A percentile compares a stretch with the other conserved stretches of the same genome.
Evolutionary conservation across 2,113 vertebrate genomes (phyloP).

Genomic region (Anoplopoma fimbria): DNA sequence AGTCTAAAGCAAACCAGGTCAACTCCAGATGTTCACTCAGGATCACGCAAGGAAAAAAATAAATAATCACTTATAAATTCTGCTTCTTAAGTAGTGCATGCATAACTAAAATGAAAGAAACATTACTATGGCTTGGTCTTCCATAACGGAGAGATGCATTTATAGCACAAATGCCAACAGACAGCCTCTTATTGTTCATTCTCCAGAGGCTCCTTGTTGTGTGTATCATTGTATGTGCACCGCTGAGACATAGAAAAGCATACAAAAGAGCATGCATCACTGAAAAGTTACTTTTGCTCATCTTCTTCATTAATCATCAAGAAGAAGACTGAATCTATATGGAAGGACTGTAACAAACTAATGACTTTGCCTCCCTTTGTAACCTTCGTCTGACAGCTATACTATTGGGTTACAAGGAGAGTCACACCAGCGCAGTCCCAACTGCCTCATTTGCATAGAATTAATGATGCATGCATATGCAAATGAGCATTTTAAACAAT

Average conservation of each 20-base stretch:
- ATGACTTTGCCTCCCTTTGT: conserved; percentile 74
- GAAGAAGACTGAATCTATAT: conserved; percentile 56
- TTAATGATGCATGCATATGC: conserved; percentile 86
- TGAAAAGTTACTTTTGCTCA: conserved; percentile 56
- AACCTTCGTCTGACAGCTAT: conserved; percentile 83
- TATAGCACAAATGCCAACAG: conserved; percentile 31
- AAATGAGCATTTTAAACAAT: conserved; percentile 85
- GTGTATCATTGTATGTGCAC: conserved; percentile 23
- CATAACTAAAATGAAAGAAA: conserved; percentile 50
- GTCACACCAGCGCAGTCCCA: conserved; percentile 68
- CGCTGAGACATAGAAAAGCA: conserved; percentile 15
- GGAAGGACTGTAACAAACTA: conserved; percentile 65
- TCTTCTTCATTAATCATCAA: conserved; percentile 71
- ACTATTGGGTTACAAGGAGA: conserved; percentile 80
- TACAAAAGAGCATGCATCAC: conserved; percentile 31
- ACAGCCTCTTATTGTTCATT: conserved; percentile 40
- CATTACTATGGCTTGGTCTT: conserved; percentile 33
- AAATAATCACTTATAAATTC: conserved; percentile 50
- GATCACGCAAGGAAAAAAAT: conserved; percentile 44
- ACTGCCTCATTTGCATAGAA: conserved; percentile 82
- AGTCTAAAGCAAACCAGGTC: conserved; percentile 43
- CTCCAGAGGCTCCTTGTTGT: conserved; percentile 35
- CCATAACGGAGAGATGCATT: conserved; percentile 26
- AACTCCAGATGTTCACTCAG: conserved; percentile 11
- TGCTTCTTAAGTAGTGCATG: conserved; percentile 45